Evolutionary conservation across 1,140 invertebrate species (phyloP), one percentile per base, ranked within the genome.

Genomic region (Drosophila murphyi): DNA sequence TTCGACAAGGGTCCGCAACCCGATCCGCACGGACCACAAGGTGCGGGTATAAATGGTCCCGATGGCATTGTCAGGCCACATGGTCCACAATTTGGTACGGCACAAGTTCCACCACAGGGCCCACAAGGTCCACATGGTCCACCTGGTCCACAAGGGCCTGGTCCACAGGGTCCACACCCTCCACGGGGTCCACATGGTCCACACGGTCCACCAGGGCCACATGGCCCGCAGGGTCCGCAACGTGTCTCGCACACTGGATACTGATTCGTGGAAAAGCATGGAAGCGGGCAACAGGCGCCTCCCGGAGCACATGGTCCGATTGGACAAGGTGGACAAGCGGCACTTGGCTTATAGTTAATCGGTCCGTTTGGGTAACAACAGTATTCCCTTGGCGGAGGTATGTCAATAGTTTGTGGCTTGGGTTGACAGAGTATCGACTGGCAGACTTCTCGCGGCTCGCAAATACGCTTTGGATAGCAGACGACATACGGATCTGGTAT

Each of bases 311-410:
- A 85, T 0, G 82, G 81, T 10, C 83, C 85, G 5, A 87, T 87
- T 6, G 90, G 90, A 47, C 82, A 90, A 5, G 90, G 90, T 7
- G 90, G 87, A 43, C 90, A 91, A 32, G 89, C 85, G n/a, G 78
- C 79, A 56, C 85, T 91, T 2, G 89, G 86, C 41, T 90, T 90
- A 56, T 88, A 91, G 64, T 87, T 91, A 45, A 88, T 91, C 31
- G 91, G 88, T 5, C 91, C 91, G 12, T 87, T 91, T 4, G 90
- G 90, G 57, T 91, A 91, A 62, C 91, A 92, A 43, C 91, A 92
- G 65, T 90, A 92, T 69, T 92, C 91, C 31, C 82, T 68, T 4
- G 91, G 90, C 1, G 90, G 90, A 5, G 91, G 91, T 7, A 92
- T 83, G 55, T 91, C 90, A 29, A 92, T 81, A 3, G 89, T 83